A percentile compares a stretch with the other conserved stretches of the same genome.
phyloP scores from a whole-genome alignment of 2,888 invertebrate genomes.

The Coremacera marginata region DNA sequence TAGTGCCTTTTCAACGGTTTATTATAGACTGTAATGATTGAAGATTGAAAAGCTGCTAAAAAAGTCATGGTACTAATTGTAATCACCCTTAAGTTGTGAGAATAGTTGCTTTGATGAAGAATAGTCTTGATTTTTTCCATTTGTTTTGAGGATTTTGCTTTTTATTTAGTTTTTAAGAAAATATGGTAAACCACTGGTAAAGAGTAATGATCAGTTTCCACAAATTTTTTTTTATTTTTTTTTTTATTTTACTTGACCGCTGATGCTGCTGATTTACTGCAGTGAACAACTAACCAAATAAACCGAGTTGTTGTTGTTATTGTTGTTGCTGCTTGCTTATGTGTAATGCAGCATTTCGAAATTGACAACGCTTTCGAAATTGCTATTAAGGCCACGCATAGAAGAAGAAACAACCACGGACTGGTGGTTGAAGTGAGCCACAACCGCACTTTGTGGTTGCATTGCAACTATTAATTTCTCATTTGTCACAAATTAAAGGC shows the following conservation, averaged over 20 bases:
- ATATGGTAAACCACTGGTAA: no score
- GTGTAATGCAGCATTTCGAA: slow-evolving; percentile 15
- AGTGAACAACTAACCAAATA: slow-evolving; percentile 13
- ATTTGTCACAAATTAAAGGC: slow-evolving; percentile 37
- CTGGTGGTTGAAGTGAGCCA: background rate
- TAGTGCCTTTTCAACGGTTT: no score
- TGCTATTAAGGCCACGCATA: background rate
- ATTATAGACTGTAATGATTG: no score
- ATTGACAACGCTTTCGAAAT: slow-evolving; percentile 33
- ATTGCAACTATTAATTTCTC: slow-evolving; percentile 36
- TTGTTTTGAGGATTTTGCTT: no score
- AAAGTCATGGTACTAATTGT: no score
- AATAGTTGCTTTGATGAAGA: no score
- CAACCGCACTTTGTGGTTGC: slow-evolving; percentile 2
- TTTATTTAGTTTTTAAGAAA: no score
- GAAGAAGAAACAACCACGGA: background rate
- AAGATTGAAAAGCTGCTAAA: no score
- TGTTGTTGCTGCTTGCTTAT: background rate
- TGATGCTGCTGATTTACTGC: background rate
- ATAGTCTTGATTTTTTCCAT: no score
- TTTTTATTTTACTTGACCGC: slow-evolving; percentile 5
- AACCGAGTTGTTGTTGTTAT: background rate
- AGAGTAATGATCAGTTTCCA: no score
- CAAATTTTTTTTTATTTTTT: background rate
- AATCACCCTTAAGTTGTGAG: no score